These are phyloP conservation scores for Bugula neritina DNA, from an alignment of 2,888 invertebrate species.

Conservation along the genomic window DNA sequence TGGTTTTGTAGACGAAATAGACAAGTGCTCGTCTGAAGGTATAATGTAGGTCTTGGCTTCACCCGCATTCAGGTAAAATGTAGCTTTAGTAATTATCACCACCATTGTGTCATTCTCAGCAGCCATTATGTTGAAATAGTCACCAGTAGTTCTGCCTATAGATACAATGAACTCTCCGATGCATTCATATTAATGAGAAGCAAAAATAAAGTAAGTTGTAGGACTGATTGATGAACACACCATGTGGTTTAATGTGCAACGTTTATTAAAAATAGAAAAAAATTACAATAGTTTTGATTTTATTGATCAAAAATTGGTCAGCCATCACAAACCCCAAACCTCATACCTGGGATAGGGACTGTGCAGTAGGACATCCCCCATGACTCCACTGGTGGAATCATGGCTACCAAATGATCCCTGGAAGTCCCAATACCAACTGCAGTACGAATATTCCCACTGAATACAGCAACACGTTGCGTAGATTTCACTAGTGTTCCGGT, in stretches of 20 bases:
- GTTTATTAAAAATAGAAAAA: too few relatives aligned
- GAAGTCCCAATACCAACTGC: slow-evolving; percentile 32
- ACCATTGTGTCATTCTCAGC: slow-evolving; percentile 21
- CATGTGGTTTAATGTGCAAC: too few relatives aligned
- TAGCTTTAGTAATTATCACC: neutral
- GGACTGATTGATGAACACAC: too few relatives aligned
- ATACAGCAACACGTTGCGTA: slow-evolving; percentile 36
- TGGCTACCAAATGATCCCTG: slow-evolving; percentile 41
- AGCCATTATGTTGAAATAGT: slow-evolving; percentile 23
- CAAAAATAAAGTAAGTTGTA: too few relatives aligned
- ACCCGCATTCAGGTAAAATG: slow-evolving; percentile 2
- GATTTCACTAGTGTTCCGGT: slow-evolving; percentile 37
- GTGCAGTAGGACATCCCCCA: slow-evolving; percentile 42
- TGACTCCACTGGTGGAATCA: slow-evolving; percentile 36
- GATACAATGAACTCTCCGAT: too few relatives aligned
- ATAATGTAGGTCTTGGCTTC: neutral
- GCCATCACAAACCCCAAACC: too few relatives aligned
- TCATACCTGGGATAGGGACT: slow-evolving; percentile 38
- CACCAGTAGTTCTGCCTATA: slow-evolving; percentile 21
- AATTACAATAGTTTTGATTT: too few relatives aligned
- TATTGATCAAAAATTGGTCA: too few relatives aligned
- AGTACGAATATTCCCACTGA: slow-evolving; percentile 39
- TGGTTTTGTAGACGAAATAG: neutral
- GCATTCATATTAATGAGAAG: too few relatives aligned
- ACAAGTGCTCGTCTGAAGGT: slow-evolving; percentile 1